A percentile compares a stretch with the other conserved stretches of the same genome.
phyloP scores from a whole-genome alignment of 2,888 invertebrate species.

The Hydrotaea cyrtoneurina region DNA sequence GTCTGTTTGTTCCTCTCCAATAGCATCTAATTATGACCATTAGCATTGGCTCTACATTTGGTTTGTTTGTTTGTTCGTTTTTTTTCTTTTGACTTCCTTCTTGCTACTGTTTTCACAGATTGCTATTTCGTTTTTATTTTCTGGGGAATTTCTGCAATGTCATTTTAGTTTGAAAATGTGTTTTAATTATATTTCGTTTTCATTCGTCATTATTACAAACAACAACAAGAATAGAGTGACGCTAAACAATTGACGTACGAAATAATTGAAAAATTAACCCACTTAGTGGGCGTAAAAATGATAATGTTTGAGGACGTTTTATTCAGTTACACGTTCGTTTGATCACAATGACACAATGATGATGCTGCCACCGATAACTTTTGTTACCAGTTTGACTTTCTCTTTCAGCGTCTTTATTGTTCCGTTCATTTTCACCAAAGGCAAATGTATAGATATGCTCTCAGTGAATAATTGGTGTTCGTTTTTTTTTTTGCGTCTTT shows the following conservation, averaged over 20 bases:
- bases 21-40: not conserved
- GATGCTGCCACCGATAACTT: not conserved
- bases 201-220: not conserved
- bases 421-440: not conserved
- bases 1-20: not conserved
- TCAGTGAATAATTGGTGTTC: constrained; percentile 7
- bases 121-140: not conserved
- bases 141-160: not conserved
- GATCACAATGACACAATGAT: no score
- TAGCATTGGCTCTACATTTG: not conserved
- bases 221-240: not conserved
- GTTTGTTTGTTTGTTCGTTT: not conserved
- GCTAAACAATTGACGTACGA: not conserved
- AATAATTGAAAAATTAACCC: constrained; percentile 55
- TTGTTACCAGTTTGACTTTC: constrained; percentile 15
- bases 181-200: constrained; percentile 15
- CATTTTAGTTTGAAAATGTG: constrained; percentile 6
- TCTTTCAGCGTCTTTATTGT: constrained; percentile 10
- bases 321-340: no score
- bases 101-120: no score
- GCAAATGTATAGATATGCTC: not conserved
- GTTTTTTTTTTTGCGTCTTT: constrained; percentile 5
- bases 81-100: no score
- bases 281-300: constrained; percentile 51
- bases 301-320: constrained; percentile 53